Percentiles rank a stretch among this genome's conserved stretches.
Evolutionary conservation across 2,888 invertebrate species (phyloP).

Genomic region (Drosophila lacicola): DNA sequence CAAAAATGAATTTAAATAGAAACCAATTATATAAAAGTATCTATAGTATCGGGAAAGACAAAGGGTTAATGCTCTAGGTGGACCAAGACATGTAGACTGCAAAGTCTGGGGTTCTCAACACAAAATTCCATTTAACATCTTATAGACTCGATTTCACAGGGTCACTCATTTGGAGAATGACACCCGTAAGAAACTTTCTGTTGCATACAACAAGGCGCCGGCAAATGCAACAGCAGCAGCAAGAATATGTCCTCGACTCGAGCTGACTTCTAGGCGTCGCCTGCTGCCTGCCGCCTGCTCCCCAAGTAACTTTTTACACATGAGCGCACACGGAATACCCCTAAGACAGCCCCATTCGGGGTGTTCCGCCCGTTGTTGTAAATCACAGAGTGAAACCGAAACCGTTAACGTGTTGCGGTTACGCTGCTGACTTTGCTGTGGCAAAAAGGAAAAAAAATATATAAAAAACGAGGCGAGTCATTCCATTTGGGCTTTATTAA

Average conservation of each 20-base stretch:
- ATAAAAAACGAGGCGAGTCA: constrained; percentile 60
- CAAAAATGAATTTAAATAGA: too few relatives aligned
- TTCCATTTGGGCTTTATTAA: constrained; percentile 81
- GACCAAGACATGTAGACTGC: too few relatives aligned
- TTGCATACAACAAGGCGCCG: constrained; percentile 29
- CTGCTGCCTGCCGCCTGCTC: constrained; percentile 3
- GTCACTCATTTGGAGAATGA: neutral
- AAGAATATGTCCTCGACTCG: constrained; percentile 42
- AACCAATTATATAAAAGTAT: too few relatives aligned
- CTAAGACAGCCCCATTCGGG: constrained; percentile 10
- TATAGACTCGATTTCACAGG: neutral
- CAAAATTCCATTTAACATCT: too few relatives aligned
- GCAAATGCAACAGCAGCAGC: constrained; percentile 52
- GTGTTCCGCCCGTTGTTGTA: constrained; percentile 48
- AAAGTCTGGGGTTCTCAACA: too few relatives aligned
- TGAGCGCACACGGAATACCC: constrained; percentile 58
- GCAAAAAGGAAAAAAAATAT: constrained; percentile 20
- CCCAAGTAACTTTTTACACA: constrained; percentile 79
- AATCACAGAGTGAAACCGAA: constrained; percentile 80
- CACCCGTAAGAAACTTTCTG: constrained; percentile 3
- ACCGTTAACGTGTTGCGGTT: constrained; percentile 82
- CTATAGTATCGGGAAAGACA: too few relatives aligned
- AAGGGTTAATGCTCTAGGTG: too few relatives aligned
- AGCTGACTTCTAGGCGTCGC: constrained; percentile 10
- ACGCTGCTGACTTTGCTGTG: constrained; percentile 68